Base-by-base conservation (phyloP, 2,888 invertebrate genomes). In the Rhogogaster chlorosoma region DNA sequence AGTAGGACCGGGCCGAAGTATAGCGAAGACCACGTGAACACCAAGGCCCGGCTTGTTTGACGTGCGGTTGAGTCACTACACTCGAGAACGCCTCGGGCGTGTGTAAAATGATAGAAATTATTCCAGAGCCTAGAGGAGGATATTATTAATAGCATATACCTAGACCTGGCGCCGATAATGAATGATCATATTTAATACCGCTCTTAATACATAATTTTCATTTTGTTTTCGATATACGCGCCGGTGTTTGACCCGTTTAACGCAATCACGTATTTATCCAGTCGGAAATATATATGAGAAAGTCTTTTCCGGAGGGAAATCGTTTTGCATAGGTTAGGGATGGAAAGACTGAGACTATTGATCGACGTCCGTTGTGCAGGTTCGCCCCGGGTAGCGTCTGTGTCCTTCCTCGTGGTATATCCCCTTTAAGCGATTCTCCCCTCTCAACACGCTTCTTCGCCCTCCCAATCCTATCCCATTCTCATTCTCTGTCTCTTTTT, bases 271-370 rank as follows among this genome's bases (percentile, higher is more conserved):
- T 38, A n/a, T 38, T 73, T 2, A 36, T 53, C 6, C 53, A 1
- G n/a, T 53, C 5, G 0, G 7, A 53, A 49, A n/a, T n/a, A n/a
- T n/a, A 53, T n/a, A 53, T 53, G n/a, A n/a, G 53, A 53, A 53
- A 42, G 22, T n/a, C 45, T 75, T 75, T 75, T 75, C 75, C n/a
- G n/a, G 32, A 18, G 18, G 36, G 1, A 36, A 70, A 70, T 70
- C 18, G 70, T n/a, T 73, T 73, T 73, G 73, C 77, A 77, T 77
- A 77, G 77, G 77, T 77, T 77, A 53, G 77, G 77, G 77, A 77
- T n/a, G 32, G 18, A n/a, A 38, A 32, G 49, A 53, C 45, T 29
- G 49, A n/a, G 45, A 53, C 77, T 77, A 77, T 77, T 77, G 77
- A 77, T 77, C 77, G 71, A n/a, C n/a, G 18, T 67, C 67, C 18